These are phyloP conservation scores for Rhyacophila brunnea DNA, from an alignment of 1,140 invertebrate species.

Conservation along the genomic window DNA sequence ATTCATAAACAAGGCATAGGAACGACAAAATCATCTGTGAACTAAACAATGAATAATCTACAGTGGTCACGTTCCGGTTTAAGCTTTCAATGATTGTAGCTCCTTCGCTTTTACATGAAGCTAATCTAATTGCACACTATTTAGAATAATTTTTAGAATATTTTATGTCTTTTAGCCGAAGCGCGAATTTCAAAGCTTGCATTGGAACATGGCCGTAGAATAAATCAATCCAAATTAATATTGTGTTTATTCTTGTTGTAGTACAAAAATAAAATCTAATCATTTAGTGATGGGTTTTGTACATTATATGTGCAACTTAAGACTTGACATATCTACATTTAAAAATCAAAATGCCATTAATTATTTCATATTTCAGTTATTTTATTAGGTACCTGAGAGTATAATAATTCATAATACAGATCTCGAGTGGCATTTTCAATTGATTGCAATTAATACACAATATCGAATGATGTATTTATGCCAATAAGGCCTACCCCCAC, in stretches of 20 bases:
- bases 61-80: slow-evolving; percentile 11
- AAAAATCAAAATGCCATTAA: not conserved
- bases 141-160: no score
- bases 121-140: no score
- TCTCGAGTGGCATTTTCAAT: no score
- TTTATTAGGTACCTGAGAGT: no score
- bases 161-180: no score
- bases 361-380: not conserved
- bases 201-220: not conserved
- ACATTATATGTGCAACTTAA: slow-evolving; percentile 33
- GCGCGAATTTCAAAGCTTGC: slow-evolving; percentile 1
- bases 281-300: slow-evolving; percentile 32
- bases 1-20: slow-evolving; percentile 29
- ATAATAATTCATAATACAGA: no score
- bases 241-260: slow-evolving; percentile 12
- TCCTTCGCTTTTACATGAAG: no score
- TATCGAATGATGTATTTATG: no score
- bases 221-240: slow-evolving; percentile 18
- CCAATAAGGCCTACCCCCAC: no score
- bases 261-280: slow-evolving; percentile 37
- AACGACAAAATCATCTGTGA: slow-evolving; percentile 21
- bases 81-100: no score
- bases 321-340: slow-evolving; percentile 7
- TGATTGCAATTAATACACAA: no score
- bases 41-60: slow-evolving; percentile 17